Percentiles rank a stretch among this genome's conserved stretches.
Conservation (phyloP, 2,113 vertebrate genomes). For the Mugil cephalus region DNA sequence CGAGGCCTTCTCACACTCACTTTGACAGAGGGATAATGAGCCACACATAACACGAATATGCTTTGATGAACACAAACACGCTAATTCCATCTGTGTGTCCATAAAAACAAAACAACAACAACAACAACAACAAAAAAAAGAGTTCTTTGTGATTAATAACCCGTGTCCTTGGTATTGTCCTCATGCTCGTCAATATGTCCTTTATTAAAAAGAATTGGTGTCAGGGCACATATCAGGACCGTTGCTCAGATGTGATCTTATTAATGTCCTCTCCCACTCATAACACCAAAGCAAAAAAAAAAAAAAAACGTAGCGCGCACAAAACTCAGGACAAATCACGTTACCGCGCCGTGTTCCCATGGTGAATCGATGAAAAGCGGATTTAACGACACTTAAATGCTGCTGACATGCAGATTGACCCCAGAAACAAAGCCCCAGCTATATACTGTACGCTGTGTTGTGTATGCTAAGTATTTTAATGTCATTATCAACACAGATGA, state of each 20-base stretch:
- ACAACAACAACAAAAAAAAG: too few relatives aligned
- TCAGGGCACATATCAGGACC: constrained; percentile 30
- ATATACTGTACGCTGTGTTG: background rate
- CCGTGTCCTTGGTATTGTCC: constrained; percentile 31
- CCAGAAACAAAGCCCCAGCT: background rate
- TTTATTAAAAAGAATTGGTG: constrained; percentile 54
- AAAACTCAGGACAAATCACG: constrained; percentile 21
- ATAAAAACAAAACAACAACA: constrained; percentile 4
- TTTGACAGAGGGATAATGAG: constrained; percentile 50
- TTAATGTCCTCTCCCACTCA: constrained; percentile 14
- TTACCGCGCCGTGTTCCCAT: background rate
- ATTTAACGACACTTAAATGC: background rate
- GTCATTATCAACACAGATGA: background rate
- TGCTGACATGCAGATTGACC: background rate
- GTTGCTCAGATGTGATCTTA: constrained; percentile 40
- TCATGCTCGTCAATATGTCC: constrained; percentile 31
- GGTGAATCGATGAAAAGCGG: background rate
- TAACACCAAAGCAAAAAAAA: constrained; percentile 13
- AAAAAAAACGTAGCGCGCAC: background rate
- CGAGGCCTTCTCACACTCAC: constrained; percentile 14
- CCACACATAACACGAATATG: constrained; percentile 32
- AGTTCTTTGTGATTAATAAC: constrained; percentile 34
- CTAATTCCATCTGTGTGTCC: constrained; percentile 12
- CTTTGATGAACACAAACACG: constrained; percentile 16
- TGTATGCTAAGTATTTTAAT: background rate